Evolutionary conservation across 2,888 invertebrate species (phyloP), one percentile per base, ranked within the genome.

Genomic region (Notocelia uddmanniana): DNA sequence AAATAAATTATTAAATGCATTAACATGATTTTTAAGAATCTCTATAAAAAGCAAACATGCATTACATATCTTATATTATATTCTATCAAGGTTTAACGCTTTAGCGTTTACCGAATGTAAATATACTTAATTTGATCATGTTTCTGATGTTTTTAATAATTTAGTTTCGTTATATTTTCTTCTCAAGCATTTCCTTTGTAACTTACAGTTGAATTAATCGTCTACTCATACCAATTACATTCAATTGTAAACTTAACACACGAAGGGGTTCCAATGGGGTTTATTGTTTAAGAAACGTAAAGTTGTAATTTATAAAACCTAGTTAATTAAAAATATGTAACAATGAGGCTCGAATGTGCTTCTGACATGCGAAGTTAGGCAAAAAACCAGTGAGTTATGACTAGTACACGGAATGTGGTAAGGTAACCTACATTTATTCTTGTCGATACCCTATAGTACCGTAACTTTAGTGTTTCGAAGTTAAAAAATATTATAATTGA

Each of bases 241-340:
- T 68, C 34, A 58, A 58, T 58, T 26, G 45, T 11, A 34, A 34
- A 21, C 58, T n/a, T 37, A 21, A 68, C 26, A 55, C 45, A 60
- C 19, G 68, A 18, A 23, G 55, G 15, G 31, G 21, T 19, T 21
- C 21, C 52, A 64, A 37, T 34, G 19, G 52, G 52, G 64, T 54
- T 64, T 54, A 64, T 64, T 64, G 52, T 64, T 64, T 54, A 37
- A 21, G 37, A 21, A 23, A 23, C 64, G 37, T 54, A 54, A 64
- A 34, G 34, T n/a, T 21, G 54, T 54, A 64, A 54, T 64, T 64
- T 23, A 64, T 54, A 54, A 37, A n/a, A 37, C 52, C 64, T 37
- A 23, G 64, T 64, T 64, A 64, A 64, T 64, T 64, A 64, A 64
- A 63, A 64, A 54, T 21, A 54, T 54, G 23, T 54, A 54, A 64